These are phyloP conservation scores for Podarcis muralis DNA, from an alignment of 2,113 vertebrate species.

Conservation along the genomic window DNA sequence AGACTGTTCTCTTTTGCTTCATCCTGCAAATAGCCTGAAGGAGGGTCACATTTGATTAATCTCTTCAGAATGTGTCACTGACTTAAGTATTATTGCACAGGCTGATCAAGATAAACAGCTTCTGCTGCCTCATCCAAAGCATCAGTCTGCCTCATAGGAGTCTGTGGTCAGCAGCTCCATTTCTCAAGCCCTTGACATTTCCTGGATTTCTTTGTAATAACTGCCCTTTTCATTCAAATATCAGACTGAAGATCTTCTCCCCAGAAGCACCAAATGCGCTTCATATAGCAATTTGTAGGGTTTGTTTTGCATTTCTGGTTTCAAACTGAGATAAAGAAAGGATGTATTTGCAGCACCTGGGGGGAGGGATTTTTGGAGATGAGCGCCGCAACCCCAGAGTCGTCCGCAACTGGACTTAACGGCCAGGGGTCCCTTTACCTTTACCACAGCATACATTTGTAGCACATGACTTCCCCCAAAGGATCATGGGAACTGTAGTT, in stretches of 20 bases:
- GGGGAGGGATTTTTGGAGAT: too few relatives aligned
- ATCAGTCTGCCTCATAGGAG: not conserved
- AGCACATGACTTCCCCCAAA: too few relatives aligned
- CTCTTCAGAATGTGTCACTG: slow-evolving; percentile 55
- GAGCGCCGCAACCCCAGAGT: too few relatives aligned
- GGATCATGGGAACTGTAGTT: too few relatives aligned
- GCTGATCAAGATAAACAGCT: slow-evolving; percentile 44
- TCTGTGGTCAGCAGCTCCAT: not conserved
- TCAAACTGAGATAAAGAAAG: not conserved
- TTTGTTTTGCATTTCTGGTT: not conserved
- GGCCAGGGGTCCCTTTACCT: too few relatives aligned
- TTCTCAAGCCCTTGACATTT: not conserved
- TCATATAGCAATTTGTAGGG: not conserved
- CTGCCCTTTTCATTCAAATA: not conserved
- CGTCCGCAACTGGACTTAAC: too few relatives aligned
- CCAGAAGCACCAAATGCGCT: not conserved
- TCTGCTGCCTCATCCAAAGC: slow-evolving; percentile 7
- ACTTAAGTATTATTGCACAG: slow-evolving; percentile 40
- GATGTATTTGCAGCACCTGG: too few relatives aligned
- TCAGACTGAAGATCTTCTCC: not conserved
- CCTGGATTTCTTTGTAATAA: not conserved
- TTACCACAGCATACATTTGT: too few relatives aligned
- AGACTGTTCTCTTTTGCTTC: slow-evolving; percentile 56
- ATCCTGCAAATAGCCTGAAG: slow-evolving; percentile 64
- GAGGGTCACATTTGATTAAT: slow-evolving; percentile 67